phyloP scores from a whole-genome alignment of 2,113 vertebrate species.

The Hirundichthys speculiger region DNA sequence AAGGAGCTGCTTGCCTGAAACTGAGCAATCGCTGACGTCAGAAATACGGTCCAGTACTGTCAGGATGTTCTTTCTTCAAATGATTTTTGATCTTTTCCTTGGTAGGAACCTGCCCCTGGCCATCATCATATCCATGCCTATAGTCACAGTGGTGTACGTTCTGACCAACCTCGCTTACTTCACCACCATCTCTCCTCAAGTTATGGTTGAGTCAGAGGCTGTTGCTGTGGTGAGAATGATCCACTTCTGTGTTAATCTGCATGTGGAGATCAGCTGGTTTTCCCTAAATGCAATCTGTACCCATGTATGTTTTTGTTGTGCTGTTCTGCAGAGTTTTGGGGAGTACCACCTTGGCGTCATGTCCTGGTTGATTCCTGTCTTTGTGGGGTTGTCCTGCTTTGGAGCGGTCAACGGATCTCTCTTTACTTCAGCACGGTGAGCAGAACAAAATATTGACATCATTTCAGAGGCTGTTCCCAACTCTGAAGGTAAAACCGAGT shows the following conservation, averaged over 20 bases:
- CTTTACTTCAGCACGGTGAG: conserved; percentile 79
- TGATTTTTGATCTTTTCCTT: background rate
- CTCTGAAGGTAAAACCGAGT: conserved; percentile 3
- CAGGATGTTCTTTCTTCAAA: background rate
- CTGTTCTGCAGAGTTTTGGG: conserved; percentile 70
- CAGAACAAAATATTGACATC: background rate
- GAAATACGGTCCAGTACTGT: background rate
- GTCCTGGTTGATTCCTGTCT: conserved; percentile 79
- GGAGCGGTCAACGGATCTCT: conserved; percentile 80
- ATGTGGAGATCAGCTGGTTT: background rate
- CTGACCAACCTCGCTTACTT: conserved; percentile 82
- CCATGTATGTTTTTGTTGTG: background rate
- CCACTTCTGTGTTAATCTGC: background rate
- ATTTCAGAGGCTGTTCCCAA: background rate
- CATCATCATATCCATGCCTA: conserved; percentile 82
- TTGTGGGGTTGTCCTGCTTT: conserved; percentile 79
- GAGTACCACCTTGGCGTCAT: conserved; percentile 79
- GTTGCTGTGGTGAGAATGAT: conserved; percentile 76
- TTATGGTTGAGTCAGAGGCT: conserved; percentile 75
- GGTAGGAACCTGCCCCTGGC: conserved; percentile 77
- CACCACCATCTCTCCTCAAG: conserved; percentile 77
- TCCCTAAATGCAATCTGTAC: background rate
- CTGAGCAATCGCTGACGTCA: background rate
- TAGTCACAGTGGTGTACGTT: conserved; percentile 80
- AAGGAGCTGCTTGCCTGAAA: conserved; percentile 13